Percentiles rank a stretch among this genome's conserved stretches.
Conservation (phyloP, 2,888 invertebrate species). For the Drosophila koepferae region DNA sequence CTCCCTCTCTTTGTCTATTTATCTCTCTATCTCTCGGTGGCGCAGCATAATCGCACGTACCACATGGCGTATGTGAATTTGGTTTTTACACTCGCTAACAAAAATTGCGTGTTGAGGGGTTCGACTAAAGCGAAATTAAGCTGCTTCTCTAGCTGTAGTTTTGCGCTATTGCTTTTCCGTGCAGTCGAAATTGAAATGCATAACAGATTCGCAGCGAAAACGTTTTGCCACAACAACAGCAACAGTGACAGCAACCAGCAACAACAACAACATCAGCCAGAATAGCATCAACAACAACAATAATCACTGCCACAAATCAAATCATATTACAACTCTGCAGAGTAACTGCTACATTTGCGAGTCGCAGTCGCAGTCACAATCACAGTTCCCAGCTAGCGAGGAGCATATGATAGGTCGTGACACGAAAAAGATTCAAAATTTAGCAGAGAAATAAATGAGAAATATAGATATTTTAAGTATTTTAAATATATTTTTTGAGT, state of each 20-base stretch:
- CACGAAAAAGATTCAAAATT: not conserved
- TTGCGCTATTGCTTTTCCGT: constrained; percentile 22
- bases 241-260: not conserved
- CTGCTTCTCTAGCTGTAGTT: constrained; percentile 19
- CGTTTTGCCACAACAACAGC: constrained; percentile 13
- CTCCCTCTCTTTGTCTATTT: not conserved
- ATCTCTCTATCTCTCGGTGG: not conserved
- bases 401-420: not conserved
- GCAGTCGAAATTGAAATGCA: constrained; percentile 60
- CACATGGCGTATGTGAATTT: constrained; percentile 52
- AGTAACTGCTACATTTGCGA: constrained; percentile 20
- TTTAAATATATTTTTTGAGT: no score
- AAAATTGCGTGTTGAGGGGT: constrained; percentile 21
- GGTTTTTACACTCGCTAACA: constrained; percentile 31
- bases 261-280: not conserved
- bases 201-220: constrained; percentile 15
- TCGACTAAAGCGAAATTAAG: constrained; percentile 49
- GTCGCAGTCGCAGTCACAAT: constrained; percentile 7
- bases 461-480: not conserved
- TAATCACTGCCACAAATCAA: constrained; percentile 59
- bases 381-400: not conserved
- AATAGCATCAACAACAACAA: constrained; percentile 4
- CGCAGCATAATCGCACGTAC: constrained; percentile 41
- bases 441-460: not conserved
- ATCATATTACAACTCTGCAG: constrained; percentile 52